Conservation (phyloP, 2,888 invertebrate genomes). For the Drosophila anomalata region DNA sequence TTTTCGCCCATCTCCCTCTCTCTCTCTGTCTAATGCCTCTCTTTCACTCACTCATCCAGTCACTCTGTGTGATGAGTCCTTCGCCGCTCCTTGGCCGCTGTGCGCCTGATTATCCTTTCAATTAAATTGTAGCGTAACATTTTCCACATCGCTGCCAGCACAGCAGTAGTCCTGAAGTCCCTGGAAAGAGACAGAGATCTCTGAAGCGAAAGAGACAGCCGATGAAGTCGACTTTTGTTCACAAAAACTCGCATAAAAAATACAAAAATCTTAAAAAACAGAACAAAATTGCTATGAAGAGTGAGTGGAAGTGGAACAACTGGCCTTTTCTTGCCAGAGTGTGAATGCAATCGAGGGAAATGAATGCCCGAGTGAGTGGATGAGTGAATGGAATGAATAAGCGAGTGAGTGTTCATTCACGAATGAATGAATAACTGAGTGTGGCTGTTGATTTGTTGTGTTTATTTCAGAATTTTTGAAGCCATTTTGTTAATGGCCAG, state of each 20-base stretch:
- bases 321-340: conserved; percentile 16
- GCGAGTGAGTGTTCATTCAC: background rate
- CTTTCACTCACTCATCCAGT: background rate
- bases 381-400: conserved; percentile 10
- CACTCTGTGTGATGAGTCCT: conserved; percentile 7
- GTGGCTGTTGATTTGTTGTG: conserved; percentile 39
- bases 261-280: background rate
- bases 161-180: conserved; percentile 15
- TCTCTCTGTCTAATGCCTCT: conserved; percentile 15
- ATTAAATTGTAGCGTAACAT: conserved; percentile 81
- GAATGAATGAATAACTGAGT: conserved; percentile 24
- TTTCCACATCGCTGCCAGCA: conserved; percentile 75
- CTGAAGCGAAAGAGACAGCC: conserved; percentile 3
- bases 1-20: conserved; percentile 9
- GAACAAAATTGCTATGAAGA: too few species aligned
- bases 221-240: background rate
- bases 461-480: conserved; percentile 7
- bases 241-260: background rate
- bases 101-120: conserved; percentile 81
- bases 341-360: conserved; percentile 18
- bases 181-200: conserved; percentile 5
- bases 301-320: conserved; percentile 17
- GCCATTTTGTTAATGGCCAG: conserved; percentile 58
- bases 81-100: conserved; percentile 40
- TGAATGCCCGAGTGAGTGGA: conserved; percentile 9